Base-by-base conservation (phyloP, 2,888 invertebrate species). In the Ceriagrion tenellum region DNA sequence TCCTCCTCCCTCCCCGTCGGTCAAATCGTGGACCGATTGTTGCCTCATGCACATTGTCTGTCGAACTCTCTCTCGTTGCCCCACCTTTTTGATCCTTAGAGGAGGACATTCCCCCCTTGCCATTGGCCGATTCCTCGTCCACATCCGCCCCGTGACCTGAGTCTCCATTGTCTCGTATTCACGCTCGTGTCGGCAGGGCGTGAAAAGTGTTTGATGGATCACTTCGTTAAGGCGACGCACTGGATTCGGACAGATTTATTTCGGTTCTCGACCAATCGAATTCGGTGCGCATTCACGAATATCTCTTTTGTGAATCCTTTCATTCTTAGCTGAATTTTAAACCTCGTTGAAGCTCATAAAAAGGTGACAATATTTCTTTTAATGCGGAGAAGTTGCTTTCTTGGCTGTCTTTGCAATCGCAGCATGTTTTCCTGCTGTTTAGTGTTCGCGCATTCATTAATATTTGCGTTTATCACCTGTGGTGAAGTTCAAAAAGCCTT, bases 1-100 rank as follows among this genome's bases (percentile, higher is more conserved):
- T 47, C 47, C 8, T 8, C 47, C 2, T 47, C 4, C 2, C 69
- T 26, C 69, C 69, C 69, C 69, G n/a, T 69, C n/a, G 23, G 26
- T n/a, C 69, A 69, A 69, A 69, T 69, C n/a, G 69, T n/a, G 69
- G 69, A n/a, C 23, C 69, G 69, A 69, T 69, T 69, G 69, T 69
- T 69, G n/a, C 69, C 69, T 69, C 69, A 69, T 69, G 69, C 69
- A 26, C 69, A 69, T 69, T 69, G 69, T 69, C n/a, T 69, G 47
- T 47, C 47, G 47, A 47, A 47, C 47, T 47, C 47, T 47, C 47
- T 47, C 69, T 69, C 69, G 23, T 23, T 4, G 69, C 26, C 69
- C 69, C 69, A 26, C n/a, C 69, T n/a, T 69, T 69, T 69, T 26
- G 69, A 26, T n/a, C 69, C 69, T n/a, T 69, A 10, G 69, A 47